phyloP scores from a whole-genome alignment of 2,797 vertebrate species.

The Peromyscus aztecus region DNA sequence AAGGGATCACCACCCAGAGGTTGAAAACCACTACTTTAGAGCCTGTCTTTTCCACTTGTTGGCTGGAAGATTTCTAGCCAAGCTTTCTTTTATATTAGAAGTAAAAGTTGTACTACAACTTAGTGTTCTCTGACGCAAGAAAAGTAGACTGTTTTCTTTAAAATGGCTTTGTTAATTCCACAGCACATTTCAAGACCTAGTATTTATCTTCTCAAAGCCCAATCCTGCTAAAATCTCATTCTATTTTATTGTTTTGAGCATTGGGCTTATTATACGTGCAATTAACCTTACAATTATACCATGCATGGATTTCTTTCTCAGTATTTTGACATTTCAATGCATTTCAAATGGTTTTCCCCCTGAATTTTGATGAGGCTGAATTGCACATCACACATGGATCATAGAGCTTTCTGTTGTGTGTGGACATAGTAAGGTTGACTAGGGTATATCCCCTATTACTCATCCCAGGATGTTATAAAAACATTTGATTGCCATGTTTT shows the following conservation, averaged over 20 bases:
- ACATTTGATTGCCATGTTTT: background rate
- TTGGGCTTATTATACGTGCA: constrained; percentile 34
- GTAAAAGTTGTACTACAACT: background rate
- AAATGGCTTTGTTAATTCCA: constrained; percentile 2
- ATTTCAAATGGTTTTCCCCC: background rate
- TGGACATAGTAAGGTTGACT: background rate
- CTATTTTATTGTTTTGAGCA: constrained; percentile 43
- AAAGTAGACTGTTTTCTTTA: background rate
- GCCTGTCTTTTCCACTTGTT: background rate
- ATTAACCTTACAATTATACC: constrained; percentile 23
- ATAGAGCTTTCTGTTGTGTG: background rate
- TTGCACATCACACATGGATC: background rate
- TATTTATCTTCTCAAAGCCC: constrained; percentile 5
- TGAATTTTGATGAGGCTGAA: constrained; percentile 16
- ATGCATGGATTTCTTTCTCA: constrained; percentile 40
- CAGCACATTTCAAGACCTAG: background rate
- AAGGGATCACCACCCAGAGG: accelerated
- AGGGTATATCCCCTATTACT: background rate
- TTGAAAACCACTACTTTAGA: background rate
- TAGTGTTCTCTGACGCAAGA: background rate
- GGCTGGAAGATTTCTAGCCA: background rate
- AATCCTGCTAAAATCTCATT: background rate
- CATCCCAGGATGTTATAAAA: background rate
- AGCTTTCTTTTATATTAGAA: background rate
- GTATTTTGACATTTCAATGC: constrained; percentile 62